Percentiles rank a stretch among this genome's conserved stretches.
phyloP scores from a whole-genome alignment of 2,888 invertebrate genomes.

The Conops quadrifasciatus region DNA sequence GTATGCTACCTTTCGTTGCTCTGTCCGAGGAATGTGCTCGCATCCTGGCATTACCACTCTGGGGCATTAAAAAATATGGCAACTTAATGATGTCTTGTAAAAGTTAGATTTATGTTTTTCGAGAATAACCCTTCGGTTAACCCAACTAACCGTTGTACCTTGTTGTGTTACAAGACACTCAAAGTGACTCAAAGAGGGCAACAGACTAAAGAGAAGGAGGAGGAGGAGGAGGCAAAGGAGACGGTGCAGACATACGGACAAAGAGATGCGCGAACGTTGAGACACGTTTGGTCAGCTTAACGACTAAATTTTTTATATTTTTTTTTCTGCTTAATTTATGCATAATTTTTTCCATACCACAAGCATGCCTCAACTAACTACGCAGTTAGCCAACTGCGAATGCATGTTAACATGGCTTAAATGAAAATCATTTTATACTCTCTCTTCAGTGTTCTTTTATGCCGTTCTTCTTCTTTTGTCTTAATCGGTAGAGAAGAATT shows the following conservation, averaged over 20 bases:
- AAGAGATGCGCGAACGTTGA: neutral
- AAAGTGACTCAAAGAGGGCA: too few relatives aligned
- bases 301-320: too few relatives aligned
- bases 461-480: neutral
- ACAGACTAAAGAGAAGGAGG: too few relatives aligned
- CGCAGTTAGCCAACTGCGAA: too few relatives aligned
- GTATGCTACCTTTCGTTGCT: neutral
- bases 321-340: too few relatives aligned
- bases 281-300: too few relatives aligned
- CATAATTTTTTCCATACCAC: too few relatives aligned
- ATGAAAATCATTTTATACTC: conserved; percentile 10
- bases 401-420: neutral
- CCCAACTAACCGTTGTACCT: neutral
- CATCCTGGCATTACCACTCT: neutral
- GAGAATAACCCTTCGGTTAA: neutral
- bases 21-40: neutral
- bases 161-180: neutral
- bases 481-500: neutral
- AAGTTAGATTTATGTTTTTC: conserved; percentile 7
- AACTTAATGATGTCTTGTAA: conserved; percentile 26
- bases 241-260: neutral
- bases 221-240: too few relatives aligned
- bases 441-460: neutral
- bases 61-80: conserved; percentile 15
- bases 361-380: too few relatives aligned